phyloP scores from a whole-genome alignment of 2,888 invertebrate species.

The Melanostoma mellinum region DNA sequence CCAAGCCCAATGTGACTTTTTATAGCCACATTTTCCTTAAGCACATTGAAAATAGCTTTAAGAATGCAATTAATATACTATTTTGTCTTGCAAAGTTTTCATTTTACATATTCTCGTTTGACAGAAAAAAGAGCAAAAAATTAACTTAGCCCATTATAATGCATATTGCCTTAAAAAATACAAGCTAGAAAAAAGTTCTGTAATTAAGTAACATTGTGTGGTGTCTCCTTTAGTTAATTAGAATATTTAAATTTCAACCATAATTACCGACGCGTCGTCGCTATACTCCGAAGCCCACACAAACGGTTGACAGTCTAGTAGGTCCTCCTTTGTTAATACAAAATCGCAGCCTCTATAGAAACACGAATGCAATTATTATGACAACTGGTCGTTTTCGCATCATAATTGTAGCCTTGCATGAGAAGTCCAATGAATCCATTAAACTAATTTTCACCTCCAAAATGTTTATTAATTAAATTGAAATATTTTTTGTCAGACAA shows the following conservation, averaged over 20 bases:
- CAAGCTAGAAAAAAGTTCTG: too few species aligned
- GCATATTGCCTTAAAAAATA: too few species aligned
- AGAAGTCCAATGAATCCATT: constrained; percentile 31
- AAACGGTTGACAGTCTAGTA: constrained; percentile 26
- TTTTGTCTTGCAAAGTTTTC: too few species aligned
- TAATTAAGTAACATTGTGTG: neutral
- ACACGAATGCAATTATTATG: neutral
- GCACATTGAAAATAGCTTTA: too few species aligned
- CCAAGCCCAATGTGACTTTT: too few species aligned
- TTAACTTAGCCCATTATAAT: too few species aligned
- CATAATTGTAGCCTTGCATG: constrained; percentile 24
- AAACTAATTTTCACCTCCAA: constrained; percentile 26
- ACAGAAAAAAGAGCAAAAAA: too few species aligned
- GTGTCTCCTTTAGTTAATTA: constrained; percentile 36
- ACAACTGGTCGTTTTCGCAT: constrained; percentile 11
- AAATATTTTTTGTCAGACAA: constrained; percentile 7
- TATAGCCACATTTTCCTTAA: too few species aligned
- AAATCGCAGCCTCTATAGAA: too few species aligned
- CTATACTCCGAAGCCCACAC: neutral
- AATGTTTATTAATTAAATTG: constrained; percentile 61
- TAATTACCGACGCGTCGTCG: neutral
- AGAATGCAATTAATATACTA: too few species aligned
- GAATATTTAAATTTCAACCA: constrained; percentile 20
- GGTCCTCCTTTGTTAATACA: neutral
- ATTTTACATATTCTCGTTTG: too few species aligned